These are phyloP conservation scores for Melolontha melolontha DNA, from an alignment of 2,888 invertebrate genomes.

Conservation along the genomic window DNA sequence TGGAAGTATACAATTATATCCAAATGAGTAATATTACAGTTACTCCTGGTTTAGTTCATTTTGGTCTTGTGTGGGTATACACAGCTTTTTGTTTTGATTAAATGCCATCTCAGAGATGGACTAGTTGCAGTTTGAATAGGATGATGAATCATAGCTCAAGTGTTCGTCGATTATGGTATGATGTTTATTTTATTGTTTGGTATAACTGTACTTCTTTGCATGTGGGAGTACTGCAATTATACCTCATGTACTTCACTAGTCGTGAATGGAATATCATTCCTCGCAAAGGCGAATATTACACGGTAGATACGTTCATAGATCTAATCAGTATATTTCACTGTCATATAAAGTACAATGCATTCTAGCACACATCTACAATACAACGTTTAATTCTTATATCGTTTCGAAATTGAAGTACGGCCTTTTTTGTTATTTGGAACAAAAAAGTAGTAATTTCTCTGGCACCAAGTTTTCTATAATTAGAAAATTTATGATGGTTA, in stretches of 20 bases:
- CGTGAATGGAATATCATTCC: slow-evolving; percentile 13
- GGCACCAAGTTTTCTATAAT: slow-evolving; percentile 15
- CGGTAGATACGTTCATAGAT: slow-evolving; percentile 6
- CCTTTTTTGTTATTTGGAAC: slow-evolving; percentile 3
- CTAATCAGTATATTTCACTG: slow-evolving; percentile 4
- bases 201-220: slow-evolving; percentile 25
- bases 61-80: not conserved
- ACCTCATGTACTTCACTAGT: not conserved
- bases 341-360: slow-evolving; percentile 1
- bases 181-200: slow-evolving; percentile 29
- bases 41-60: too few species aligned
- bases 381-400: not conserved
- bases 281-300: slow-evolving; percentile 17
- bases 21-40: too few species aligned
- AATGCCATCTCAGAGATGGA: slow-evolving; percentile 8
- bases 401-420: not conserved
- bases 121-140: slow-evolving; percentile 10
- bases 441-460: not conserved
- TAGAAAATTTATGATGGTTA: not conserved
- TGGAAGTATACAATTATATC: too few species aligned
- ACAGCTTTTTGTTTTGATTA: slow-evolving; percentile 2
- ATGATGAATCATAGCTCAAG: slow-evolving; percentile 19
- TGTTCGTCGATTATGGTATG: slow-evolving; percentile 12
- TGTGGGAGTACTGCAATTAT: slow-evolving; percentile 28
- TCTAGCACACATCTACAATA: not conserved